These are phyloP conservation scores for Stichodactyla mertensii DNA, from an alignment of 64 coral and sea anemone genomes.

Conservation along the genomic window DNA sequence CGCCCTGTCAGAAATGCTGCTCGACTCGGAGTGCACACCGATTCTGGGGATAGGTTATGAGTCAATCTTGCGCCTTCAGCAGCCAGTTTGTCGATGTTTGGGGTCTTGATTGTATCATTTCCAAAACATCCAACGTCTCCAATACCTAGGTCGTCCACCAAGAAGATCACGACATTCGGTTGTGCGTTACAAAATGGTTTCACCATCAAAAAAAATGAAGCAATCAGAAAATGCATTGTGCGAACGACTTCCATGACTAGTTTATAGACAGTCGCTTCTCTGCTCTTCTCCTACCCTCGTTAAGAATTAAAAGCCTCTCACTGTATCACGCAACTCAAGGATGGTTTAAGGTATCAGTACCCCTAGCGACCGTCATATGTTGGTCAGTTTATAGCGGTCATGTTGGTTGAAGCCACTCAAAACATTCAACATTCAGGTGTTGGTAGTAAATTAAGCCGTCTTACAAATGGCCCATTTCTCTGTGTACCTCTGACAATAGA, in stretches of 20 bases:
- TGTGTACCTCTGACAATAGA: too few relatives aligned
- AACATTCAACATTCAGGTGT: too few relatives aligned
- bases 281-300: too few relatives aligned
- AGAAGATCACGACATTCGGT: conserved; percentile 44
- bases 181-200: not conserved
- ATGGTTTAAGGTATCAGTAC: too few relatives aligned
- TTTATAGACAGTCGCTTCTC: too few relatives aligned
- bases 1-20: conserved; percentile 48
- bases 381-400: too few relatives aligned
- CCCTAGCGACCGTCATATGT: too few relatives aligned
- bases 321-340: not conserved
- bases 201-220: not conserved
- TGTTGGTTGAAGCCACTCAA: too few relatives aligned
- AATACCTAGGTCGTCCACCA: conserved; percentile 64
- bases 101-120: conserved; percentile 65
- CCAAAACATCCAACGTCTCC: conserved; percentile 61
- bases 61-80: conserved; percentile 28
- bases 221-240: not conserved
- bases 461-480: too few relatives aligned
- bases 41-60: conserved; percentile 50
- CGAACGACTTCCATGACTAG: not conserved
- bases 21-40: conserved; percentile 50
- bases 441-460: too few relatives aligned
- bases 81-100: conserved; percentile 53
- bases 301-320: too few relatives aligned